Evolutionary conservation across 2,113 vertebrate genomes (phyloP), one percentile per base, ranked within the genome.

Genomic region (Aptenodytes patagonicus): DNA sequence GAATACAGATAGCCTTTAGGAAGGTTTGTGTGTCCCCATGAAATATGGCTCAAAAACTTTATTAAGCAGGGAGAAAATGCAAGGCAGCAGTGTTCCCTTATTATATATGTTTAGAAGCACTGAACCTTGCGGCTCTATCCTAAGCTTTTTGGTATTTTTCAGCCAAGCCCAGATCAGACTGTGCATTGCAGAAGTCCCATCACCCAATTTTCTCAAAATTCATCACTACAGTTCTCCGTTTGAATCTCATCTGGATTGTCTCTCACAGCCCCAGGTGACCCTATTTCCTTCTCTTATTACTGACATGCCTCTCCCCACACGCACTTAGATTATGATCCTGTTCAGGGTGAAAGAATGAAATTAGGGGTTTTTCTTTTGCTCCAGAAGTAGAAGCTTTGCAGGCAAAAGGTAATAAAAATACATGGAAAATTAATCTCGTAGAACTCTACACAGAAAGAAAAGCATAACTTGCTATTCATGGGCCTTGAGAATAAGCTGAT

Each of bases 71-170:
- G 16, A 90, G 65, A 83, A 91, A 81, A 34, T 64, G n/a, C 65
- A 78, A 94, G 89, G 34, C n/a, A 83, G 55, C 51, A 76, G n/a
- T 1, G 2, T 95, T 88, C 76, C 54, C 46, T 70, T 75, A 36
- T 88, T 83, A 82, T 66, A 77, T 93, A 83, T 83, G 38, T 94
- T 96, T 96, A 95, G 58, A 97, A 94, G 18, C 42, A 69, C 32
- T 83, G 79, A 97, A 97, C 49, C 65, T 96, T 97, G 85, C 34
- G 89, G 69, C 58, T 93, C 93, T 97, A 97, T 98, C 75, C 91
- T 97, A 92, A 97, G 91, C 36, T 94, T 96, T 97, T 81, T 78
- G 87, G 90, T 95, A 97, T 97, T 97, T 97, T 98, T 96, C 72
- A 95, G 86, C 66, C 17, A 83, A 93, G 60, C 89, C 40, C 55